phyloP scores from a whole-genome alignment of 2,888 invertebrate genomes.

The Minunthozetes semirufus region DNA sequence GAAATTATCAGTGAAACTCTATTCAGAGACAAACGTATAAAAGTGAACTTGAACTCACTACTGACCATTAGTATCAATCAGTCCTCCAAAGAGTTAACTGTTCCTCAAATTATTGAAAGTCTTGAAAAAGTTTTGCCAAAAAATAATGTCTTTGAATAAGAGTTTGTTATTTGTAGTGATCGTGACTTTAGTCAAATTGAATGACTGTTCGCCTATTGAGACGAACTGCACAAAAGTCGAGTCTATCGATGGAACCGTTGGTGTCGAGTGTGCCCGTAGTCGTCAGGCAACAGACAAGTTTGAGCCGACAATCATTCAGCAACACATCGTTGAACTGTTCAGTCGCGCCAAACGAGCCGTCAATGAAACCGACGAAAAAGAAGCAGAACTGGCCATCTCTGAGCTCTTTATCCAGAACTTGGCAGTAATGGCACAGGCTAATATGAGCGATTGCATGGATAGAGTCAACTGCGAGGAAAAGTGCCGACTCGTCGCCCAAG shows the following conservation, averaged over 20 bases:
- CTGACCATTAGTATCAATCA: neutral
- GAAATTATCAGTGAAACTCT: constrained; percentile 2
- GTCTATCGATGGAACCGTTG: constrained; percentile 9
- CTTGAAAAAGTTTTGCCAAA: neutral
- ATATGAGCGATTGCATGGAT: constrained; percentile 32
- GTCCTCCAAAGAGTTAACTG: neutral
- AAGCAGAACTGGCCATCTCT: neutral
- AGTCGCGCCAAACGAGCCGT: neutral
- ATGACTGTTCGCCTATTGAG: neutral
- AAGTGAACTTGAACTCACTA: constrained; percentile 12
- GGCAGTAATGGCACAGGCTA: constrained; percentile 30
- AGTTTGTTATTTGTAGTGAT: neutral
- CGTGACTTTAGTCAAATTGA: neutral
- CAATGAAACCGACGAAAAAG: neutral
- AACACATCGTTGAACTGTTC: constrained; percentile 11
- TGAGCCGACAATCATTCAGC: neutral
- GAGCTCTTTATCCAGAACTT: constrained; percentile 35
- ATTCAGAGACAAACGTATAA: neutral
- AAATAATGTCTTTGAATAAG: neutral
- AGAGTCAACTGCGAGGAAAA: constrained; percentile 34
- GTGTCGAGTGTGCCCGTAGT: neutral
- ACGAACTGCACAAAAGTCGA: constrained; percentile 14
- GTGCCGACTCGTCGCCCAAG: constrained; percentile 18
- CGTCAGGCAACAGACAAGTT: neutral
- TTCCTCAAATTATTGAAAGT: neutral